These are phyloP conservation scores for Penaeus chinensis DNA, from an alignment of 1,140 invertebrate genomes.

Conservation along the genomic window DNA sequence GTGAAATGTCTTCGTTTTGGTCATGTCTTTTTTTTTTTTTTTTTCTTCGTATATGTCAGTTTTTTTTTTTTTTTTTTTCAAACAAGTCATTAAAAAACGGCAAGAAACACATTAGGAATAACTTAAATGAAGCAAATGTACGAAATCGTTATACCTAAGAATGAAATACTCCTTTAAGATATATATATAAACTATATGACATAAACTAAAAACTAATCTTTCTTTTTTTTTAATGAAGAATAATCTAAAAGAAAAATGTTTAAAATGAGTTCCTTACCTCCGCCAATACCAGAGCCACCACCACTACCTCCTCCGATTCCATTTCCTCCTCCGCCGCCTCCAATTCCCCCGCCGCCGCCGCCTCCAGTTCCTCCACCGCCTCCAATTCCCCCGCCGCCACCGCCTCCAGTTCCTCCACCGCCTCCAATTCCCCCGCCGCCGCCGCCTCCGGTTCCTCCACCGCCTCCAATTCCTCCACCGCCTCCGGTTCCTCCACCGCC, in stretches of 20 bases:
- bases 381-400: neutral
- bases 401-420: neutral
- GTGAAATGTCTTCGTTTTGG: neutral
- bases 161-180: no score
- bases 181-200: no score
- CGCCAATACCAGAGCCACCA: neutral
- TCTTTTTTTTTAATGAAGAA: no score
- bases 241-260: no score
- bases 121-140: no score
- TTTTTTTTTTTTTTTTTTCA: neutral
- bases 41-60: neutral
- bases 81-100: no score
- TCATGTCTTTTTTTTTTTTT: neutral
- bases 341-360: neutral
- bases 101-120: no score
- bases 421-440: neutral
- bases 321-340: neutral
- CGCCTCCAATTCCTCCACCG: neutral
- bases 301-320: conserved; percentile 4
- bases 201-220: no score
- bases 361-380: neutral
- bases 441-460: neutral
- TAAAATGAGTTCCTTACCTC: no score
- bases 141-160: no score
- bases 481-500: conserved; percentile 2